Evolutionary conservation across 1,140 invertebrate genomes (phyloP), one percentile per base, ranked within the genome.

Genomic region (Eumeta japonica): DNA sequence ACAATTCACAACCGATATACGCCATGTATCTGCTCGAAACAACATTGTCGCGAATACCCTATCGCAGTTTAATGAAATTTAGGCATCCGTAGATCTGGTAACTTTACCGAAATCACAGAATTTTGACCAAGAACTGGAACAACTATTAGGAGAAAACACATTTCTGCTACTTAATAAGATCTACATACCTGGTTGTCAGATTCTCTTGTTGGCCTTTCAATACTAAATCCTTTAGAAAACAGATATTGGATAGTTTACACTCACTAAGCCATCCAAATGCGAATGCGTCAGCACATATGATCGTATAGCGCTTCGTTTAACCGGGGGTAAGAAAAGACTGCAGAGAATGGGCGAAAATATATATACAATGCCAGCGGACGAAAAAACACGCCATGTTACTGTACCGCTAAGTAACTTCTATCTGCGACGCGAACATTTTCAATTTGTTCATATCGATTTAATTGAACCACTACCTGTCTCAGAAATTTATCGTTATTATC

Each of bases 231-330:
- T n/a, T n/a, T n/a, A n/a, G n/a, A n/a, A n/a, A n/a, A n/a, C n/a
- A n/a, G n/a, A n/a, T n/a, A n/a, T 72, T 75, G 37, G 28, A 62
- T 0, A 28, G 9, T 1, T 1, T 72, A n/a, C 63, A 77, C 37
- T 32, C 37, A 1, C 32, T 70, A 3, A 35, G 46, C 28, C 64
- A 75, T 41, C 62, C 65, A 9, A 61, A 59, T 12, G 17, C 10
- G 0, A 41, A 42, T 34, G 54, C 54, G 30, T 58, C 67, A 9
- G 37, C 37, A 4, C 55, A 59, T 40, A 38, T 75, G 16, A 50
- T 77, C 0, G 36, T 49, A 10, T 20, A 63, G 33, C 35, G 57
- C 37, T 78, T 53, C 39, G 59, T 77, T 10, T 78, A 75, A 75
- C 75, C 73, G 12, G 20, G 41, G 2, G 52, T 68, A 12, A 52